Evolutionary conservation across 2,113 vertebrate genomes (phyloP).

Genomic region (Apteryx owenii): DNA sequence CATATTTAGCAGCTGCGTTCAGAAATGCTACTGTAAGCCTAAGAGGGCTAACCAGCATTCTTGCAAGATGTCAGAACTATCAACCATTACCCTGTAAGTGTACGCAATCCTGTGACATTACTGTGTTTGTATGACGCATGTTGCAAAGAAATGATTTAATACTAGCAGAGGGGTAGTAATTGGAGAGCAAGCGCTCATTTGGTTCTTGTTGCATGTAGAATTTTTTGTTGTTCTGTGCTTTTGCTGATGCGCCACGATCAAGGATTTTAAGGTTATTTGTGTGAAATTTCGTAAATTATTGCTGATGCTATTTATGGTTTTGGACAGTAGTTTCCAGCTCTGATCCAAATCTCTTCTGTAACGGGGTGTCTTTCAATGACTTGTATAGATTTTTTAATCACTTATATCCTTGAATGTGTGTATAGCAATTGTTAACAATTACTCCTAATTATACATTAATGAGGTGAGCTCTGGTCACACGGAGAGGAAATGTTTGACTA

Average conservation of each 20-base stretch:
- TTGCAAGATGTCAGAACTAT: constrained; percentile 99
- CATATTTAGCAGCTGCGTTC: constrained; percentile 99
- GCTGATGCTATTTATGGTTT: neutral
- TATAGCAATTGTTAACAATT: neutral
- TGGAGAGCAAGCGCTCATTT: neutral
- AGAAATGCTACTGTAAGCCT: constrained; percentile 99
- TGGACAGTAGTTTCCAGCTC: neutral
- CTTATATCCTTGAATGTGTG: neutral
- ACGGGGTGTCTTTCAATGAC: neutral
- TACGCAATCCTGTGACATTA: constrained; percentile 76
- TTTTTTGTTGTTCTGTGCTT: constrained; percentile 40
- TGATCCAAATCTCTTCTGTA: neutral
- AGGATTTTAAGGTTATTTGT: neutral
- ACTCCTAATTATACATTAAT: neutral
- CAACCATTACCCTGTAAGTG: constrained; percentile 99
- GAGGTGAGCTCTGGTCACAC: neutral
- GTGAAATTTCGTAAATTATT: neutral
- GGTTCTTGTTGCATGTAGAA: constrained; percentile 63
- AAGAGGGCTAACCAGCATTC: constrained; percentile 97
- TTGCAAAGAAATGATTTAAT: constrained; percentile 31
- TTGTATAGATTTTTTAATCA: neutral
- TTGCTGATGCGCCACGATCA: neutral
- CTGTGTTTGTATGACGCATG: constrained; percentile 77
- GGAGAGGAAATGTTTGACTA: neutral
- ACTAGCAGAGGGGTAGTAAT: neutral